These are phyloP conservation scores for Metaphire vulgaris DNA, from an alignment of 1,140 invertebrate species.

Conservation along the genomic window DNA sequence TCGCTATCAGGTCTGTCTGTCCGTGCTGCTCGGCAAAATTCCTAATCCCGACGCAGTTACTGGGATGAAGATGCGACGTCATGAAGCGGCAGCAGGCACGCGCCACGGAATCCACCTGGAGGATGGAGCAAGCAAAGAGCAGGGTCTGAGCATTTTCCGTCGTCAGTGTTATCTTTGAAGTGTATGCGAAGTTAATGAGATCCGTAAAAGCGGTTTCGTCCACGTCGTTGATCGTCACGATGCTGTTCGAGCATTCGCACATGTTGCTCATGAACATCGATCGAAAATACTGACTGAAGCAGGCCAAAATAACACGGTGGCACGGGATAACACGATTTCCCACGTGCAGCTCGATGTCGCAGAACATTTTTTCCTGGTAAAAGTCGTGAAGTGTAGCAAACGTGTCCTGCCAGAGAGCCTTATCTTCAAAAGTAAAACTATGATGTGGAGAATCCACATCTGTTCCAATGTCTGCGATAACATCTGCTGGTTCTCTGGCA, in stretches of 20 bases:
- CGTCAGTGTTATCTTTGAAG: slow-evolving; percentile 41
- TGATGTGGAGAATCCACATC: background rate
- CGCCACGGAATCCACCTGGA: slow-evolving; percentile 49
- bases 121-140: slow-evolving; percentile 47
- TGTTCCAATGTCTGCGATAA: background rate
- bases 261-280: slow-evolving; percentile 49
- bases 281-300: slow-evolving; percentile 46
- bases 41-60: slow-evolving; percentile 49
- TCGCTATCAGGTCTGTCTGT: slow-evolving; percentile 41
- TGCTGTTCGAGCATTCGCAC: slow-evolving; percentile 41
- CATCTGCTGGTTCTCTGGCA: background rate
- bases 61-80: slow-evolving; percentile 46
- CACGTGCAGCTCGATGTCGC: slow-evolving; percentile 45
- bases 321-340: slow-evolving; percentile 42
- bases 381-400: slow-evolving; percentile 37
- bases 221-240: slow-evolving; percentile 46
- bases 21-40: slow-evolving; percentile 51
- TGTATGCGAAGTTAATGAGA: slow-evolving; percentile 50
- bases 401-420: slow-evolving; percentile 19
- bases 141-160: slow-evolving; percentile 48
- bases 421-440: background rate
- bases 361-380: slow-evolving; percentile 38
- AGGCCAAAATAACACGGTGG: slow-evolving; percentile 46
- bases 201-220: slow-evolving; percentile 44
- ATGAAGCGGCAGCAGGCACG: slow-evolving; percentile 49